These are phyloP conservation scores for Quadroppia sp. DNA, from an alignment of 2,888 invertebrate species.

Conservation along the genomic window DNA sequence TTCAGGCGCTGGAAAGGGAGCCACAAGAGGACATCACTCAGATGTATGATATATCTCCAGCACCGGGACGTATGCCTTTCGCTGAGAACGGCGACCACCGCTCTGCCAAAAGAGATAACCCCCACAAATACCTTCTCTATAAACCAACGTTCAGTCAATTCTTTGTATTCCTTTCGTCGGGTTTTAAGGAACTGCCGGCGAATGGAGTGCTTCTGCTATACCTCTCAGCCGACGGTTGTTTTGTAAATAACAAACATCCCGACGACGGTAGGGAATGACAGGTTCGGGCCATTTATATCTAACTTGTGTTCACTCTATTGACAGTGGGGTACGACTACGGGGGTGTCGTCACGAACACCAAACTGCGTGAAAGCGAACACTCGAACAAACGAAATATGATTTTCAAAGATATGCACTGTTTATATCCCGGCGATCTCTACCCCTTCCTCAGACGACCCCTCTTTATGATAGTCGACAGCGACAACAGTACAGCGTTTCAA, in stretches of 20 bases:
- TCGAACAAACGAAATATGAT: slow-evolving; percentile 42
- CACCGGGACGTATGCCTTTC: slow-evolving; percentile 64
- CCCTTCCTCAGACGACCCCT: slow-evolving; percentile 88
- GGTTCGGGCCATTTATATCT: slow-evolving; percentile 34
- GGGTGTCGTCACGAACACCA: slow-evolving; percentile 81
- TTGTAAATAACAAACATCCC: slow-evolving; percentile 74
- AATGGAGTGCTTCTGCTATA: slow-evolving; percentile 87
- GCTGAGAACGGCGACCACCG: slow-evolving; percentile 49
- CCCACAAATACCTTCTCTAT: slow-evolving; percentile 92
- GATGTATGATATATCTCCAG: slow-evolving; percentile 62
- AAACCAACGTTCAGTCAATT: slow-evolving; percentile 91
- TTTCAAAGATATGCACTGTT: slow-evolving; percentile 50
- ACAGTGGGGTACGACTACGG: slow-evolving; percentile 77
- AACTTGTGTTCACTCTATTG: slow-evolving; percentile 22
- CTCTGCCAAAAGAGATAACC: slow-evolving; percentile 65
- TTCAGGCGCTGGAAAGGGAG: slow-evolving; percentile 89
- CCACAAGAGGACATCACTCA: slow-evolving; percentile 55
- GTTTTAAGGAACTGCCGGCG: slow-evolving; percentile 86
- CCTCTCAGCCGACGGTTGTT: slow-evolving; percentile 86
- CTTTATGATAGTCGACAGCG: slow-evolving; percentile 89
- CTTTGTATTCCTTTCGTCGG: slow-evolving; percentile 81
- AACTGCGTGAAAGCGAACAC: slow-evolving; percentile 65
- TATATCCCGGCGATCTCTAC: slow-evolving; percentile 89
- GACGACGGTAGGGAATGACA: slow-evolving; percentile 72
- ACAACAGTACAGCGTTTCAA: slow-evolving; percentile 63